Percentiles rank a stretch among this genome's conserved stretches.
phyloP scores from a whole-genome alignment of 1,140 invertebrate species.

The Cotesia typhae region DNA sequence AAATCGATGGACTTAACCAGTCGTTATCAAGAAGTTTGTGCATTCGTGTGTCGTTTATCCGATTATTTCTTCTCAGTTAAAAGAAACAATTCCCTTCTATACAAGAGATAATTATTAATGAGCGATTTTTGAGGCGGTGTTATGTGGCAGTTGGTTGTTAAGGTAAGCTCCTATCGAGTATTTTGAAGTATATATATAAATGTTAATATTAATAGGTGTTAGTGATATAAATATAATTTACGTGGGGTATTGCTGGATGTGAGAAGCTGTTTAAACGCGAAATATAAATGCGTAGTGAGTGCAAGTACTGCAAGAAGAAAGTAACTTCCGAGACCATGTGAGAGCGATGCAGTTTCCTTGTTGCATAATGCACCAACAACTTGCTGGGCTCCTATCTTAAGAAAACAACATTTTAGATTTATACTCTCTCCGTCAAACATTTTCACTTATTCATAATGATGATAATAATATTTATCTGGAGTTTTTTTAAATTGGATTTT shows the following conservation, averaged over 20 bases:
- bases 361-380: constrained; percentile 11
- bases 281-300: not conserved
- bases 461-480: not conserved
- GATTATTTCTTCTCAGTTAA: no score
- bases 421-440: constrained; percentile 2
- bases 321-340: constrained; percentile 10
- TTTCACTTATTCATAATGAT: not conserved
- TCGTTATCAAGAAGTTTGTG: no score
- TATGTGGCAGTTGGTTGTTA: no score
- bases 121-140: no score
- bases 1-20: no score
- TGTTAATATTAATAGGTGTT: not conserved
- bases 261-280: not conserved
- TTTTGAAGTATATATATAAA: no score
- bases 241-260: not conserved
- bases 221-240: not conserved
- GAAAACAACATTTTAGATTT: constrained; percentile 5
- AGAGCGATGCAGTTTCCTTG: constrained; percentile 16
- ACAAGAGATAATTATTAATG: no score
- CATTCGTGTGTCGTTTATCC: no score
- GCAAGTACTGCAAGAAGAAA: not conserved
- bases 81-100: no score
- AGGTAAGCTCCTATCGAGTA: no score
- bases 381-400: not conserved
- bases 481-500: not conserved